Base-by-base conservation (phyloP, 2,797 vertebrate species). In the Halcyon leucocephala region DNA sequence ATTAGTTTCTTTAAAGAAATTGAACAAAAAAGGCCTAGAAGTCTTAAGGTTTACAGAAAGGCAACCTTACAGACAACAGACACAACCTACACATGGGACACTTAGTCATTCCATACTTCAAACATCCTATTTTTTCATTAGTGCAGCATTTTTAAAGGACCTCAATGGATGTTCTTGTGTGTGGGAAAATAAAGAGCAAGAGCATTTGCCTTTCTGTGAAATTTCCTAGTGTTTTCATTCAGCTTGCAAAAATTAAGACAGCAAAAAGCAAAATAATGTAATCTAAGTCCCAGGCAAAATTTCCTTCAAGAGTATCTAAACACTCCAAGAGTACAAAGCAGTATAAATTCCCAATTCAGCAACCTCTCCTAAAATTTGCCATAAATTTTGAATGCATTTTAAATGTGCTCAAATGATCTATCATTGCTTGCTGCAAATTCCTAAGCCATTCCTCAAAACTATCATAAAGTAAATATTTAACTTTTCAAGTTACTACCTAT, bases 121-220 rank as follows among this genome's bases (percentile, higher is more conserved):
- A 82, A 51, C 6, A 29, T 12, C 9, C 5, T 58, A 4, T 58
- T 66, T 52, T 52, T 74, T 65, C 72, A 51, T 25, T n/a, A 67
- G 14, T 57, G 72, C 18, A 57, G 9, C 7, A 29, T 33, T 77
- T 65, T 77, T 37, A 54, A 65, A 72, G 52, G 28, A 66, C 5
- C 4, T 29, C 7, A 14, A 1, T 0, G 73, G 18, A 46, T 26
- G 10, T 0, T 37, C 82, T 35, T 54, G 6, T 49, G 16, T n/a
- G 19, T n/a, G 8, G 37, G 37, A 37, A 80, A 51, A 70, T 90
- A 70, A 92, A 35, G 28, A 62, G 24, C 10, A 86, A 86, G 92
- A 86, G 1, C 4, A 39, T 82, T 37, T 57, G 15, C 5, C 7
- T 18, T 55, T 81, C 57, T 52, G 26, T 78, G 52, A 90, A 74